These are phyloP conservation scores for Artibeus jamaicensis DNA, from an alignment of 2,797 vertebrate species.

Conservation along the genomic window DNA sequence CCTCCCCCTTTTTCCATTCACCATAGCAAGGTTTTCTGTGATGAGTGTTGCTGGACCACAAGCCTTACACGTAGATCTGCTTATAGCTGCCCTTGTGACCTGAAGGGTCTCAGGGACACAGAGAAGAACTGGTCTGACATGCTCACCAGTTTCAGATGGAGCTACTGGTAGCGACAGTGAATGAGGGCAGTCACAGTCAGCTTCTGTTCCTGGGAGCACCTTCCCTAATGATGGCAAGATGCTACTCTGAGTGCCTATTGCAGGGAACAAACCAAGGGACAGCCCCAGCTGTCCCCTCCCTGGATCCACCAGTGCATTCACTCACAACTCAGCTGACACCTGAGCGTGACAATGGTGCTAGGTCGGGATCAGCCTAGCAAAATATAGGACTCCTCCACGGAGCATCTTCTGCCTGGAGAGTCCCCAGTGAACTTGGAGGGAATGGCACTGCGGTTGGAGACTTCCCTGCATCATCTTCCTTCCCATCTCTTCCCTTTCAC, in stretches of 20 bases:
- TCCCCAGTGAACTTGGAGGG: not conserved
- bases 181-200: not conserved
- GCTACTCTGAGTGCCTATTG: accelerated
- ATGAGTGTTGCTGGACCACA: not conserved
- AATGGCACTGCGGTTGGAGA: not conserved
- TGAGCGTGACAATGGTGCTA: not conserved
- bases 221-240: not conserved
- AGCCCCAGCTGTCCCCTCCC: not conserved
- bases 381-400: not conserved
- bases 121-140: not conserved
- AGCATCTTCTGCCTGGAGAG: not conserved
- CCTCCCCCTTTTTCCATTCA: not conserved
- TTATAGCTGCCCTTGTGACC: not conserved
- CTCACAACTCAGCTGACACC: not conserved
- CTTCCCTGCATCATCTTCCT: not conserved
- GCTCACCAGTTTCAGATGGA: not conserved
- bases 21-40: not conserved
- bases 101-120: not conserved
- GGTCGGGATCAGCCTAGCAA: not conserved
- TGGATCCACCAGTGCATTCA: not conserved
- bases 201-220: not conserved
- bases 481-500: not conserved
- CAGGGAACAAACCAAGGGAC: too few species aligned
- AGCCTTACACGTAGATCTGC: not conserved
- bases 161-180: not conserved